Percentiles rank a stretch among this genome's conserved stretches.
Evolutionary conservation across 2,113 vertebrate species (phyloP).

Genomic region (Anguilla japonica): DNA sequence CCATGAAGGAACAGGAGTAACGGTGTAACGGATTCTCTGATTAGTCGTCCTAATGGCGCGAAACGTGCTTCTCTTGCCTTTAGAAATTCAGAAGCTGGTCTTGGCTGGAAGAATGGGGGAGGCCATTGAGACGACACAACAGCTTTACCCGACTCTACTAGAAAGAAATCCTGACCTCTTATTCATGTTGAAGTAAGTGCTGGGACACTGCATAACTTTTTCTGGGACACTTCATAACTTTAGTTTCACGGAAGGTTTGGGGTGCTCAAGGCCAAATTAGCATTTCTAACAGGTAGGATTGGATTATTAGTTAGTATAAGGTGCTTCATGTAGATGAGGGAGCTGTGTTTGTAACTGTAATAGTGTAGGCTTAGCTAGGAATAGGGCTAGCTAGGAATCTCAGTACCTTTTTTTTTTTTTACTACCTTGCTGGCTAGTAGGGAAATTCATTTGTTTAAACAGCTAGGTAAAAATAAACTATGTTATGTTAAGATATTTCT

Average conservation of each 20-base stretch:
- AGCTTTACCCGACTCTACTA: constrained; percentile 96
- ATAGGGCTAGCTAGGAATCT: too few species aligned
- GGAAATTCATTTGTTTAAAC: too few species aligned
- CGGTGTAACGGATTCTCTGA: too few species aligned
- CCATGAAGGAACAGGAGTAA: too few species aligned
- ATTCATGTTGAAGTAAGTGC: constrained; percentile 95
- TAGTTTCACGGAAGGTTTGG: not conserved
- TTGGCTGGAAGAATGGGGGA: constrained; percentile 98
- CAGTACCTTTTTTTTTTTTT: too few species aligned
- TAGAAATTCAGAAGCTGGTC: constrained; percentile 99
- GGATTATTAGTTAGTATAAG: not conserved
- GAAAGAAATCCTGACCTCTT: constrained; percentile 98
- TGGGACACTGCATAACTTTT: not conserved
- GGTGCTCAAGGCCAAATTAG: not conserved
- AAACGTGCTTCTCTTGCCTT: constrained; percentile 48
- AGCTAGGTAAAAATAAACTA: too few species aligned
- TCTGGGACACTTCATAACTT: not conserved
- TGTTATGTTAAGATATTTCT: too few species aligned
- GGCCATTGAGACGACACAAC: constrained; percentile 98
- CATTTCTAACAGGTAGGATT: not conserved
- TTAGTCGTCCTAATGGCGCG: too few species aligned
- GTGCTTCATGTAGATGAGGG: not conserved
- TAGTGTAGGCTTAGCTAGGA: not conserved
- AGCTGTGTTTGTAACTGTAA: not conserved
- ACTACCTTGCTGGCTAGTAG: too few species aligned